phyloP scores from a whole-genome alignment of 2,888 invertebrate genomes.

The Orchestes rusci region DNA sequence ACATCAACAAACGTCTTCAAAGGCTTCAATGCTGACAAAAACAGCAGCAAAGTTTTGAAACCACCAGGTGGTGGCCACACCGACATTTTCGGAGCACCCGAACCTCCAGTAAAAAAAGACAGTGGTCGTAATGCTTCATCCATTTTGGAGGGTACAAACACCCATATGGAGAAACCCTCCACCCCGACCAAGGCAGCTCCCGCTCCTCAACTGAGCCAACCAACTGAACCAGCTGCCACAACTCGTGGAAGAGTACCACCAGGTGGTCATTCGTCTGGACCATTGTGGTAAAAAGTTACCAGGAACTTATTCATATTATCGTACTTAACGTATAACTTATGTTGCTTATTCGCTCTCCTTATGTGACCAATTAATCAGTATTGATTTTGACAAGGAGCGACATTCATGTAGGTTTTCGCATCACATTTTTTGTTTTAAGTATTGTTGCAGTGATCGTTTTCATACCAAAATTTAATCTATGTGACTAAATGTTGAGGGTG shows the following conservation, averaged over 20 bases:
- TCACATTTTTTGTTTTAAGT: too few species aligned
- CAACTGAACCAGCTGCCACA: conserved; percentile 12
- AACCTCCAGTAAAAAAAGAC: conserved; percentile 27
- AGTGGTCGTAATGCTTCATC: conserved; percentile 36
- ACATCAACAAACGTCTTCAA: conserved; percentile 38
- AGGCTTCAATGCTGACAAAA: conserved; percentile 33
- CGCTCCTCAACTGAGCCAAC: conserved; percentile 7
- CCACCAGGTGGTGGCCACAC: conserved; percentile 47
- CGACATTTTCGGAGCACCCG: conserved; percentile 40
- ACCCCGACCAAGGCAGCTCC: conserved; percentile 25
- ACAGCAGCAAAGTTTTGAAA: conserved; percentile 44
- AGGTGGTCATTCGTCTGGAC: conserved; percentile 35
- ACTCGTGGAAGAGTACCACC: conserved; percentile 31
- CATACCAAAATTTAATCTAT: too few species aligned
- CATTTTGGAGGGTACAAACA: conserved; percentile 34
- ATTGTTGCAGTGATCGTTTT: too few species aligned
- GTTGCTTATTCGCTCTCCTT: too few species aligned
- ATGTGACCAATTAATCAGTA: background rate
- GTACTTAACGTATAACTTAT: background rate
- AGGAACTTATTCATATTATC: conserved; percentile 1
- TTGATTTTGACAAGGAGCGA: too few species aligned
- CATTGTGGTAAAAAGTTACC: conserved; percentile 32
- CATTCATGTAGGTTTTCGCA: too few species aligned
- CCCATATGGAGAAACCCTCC: conserved; percentile 4
- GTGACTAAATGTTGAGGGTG: too few species aligned